Base-by-base conservation (phyloP, 2,888 invertebrate species). In the Eristalis arbustorum region DNA sequence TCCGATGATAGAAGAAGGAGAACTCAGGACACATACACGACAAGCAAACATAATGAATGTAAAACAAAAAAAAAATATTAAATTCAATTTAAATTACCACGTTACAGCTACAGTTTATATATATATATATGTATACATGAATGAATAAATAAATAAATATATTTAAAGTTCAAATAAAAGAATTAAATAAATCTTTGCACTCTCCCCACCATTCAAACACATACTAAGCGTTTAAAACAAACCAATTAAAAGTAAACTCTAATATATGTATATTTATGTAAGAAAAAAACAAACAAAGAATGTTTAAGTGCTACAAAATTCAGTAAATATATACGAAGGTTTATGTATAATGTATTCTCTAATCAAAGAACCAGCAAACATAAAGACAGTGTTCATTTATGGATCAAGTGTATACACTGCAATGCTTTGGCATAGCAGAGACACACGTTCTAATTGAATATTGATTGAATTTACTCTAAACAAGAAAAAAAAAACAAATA, bases 11-110 rank as follows among this genome's bases (percentile, higher is more conserved):
- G 76, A 77, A n/a, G 76, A 76, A 81, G 25, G 74, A 82, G 69
- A 73, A 78, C 85, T 85, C 85, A 85, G 82, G 85, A 78, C 42
- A 82, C 63, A 59, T 23, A 73, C 67, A 79, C 49, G 63, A 74
- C 69, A 84, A 69, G 40, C 64, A 74, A 49, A 69, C 34, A 40
- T 34, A 84, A 49, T 18, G 49, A 49, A 49, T 18, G 56, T 28
- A 66, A 76, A 76, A 56, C 59, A 64, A 64, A 61, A 37, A 23
- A 13, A 67, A 49, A 67, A 67, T 28, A 25, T 42, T 42, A 14
- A 18, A 56, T 74, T 72, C 66, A 62, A 59, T 23, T 49, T 61
- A 59, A 68, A 73, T 11, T 40, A 73, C 40, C 40, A 63, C 10
- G 67, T 28, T 73, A 40, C 42, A 49, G 56, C 56, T 67, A 71